These are phyloP conservation scores for Chroicocephalus ridibundus DNA, from an alignment of 2,113 vertebrate species.

Conservation along the genomic window DNA sequence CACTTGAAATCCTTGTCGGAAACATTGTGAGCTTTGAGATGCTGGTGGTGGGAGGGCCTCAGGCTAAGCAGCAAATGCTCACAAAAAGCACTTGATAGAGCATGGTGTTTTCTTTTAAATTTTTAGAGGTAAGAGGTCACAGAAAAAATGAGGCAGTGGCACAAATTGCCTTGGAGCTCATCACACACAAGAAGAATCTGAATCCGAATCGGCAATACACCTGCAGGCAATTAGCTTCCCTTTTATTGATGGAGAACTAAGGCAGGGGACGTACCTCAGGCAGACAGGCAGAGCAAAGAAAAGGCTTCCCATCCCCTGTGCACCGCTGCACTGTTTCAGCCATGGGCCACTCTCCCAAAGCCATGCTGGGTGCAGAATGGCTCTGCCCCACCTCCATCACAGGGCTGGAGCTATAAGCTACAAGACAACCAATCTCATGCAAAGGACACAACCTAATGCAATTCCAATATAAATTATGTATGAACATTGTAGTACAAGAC, in stretches of 20 bases:
- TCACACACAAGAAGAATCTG: background rate
- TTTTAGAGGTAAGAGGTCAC: background rate
- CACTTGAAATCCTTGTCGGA: background rate
- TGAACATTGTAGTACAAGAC: slow-evolving; percentile 9
- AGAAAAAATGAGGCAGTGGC: background rate
- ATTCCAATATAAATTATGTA: slow-evolving; percentile 24
- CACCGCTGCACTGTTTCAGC: background rate
- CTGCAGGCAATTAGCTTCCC: background rate
- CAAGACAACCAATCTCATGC: background rate
- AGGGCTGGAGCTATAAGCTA: background rate
- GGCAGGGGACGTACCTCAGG: background rate
- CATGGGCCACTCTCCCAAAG: background rate
- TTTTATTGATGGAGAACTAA: background rate
- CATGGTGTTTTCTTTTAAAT: background rate
- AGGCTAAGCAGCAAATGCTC: background rate
- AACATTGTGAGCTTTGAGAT: background rate
- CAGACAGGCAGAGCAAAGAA: background rate
- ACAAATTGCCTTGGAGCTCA: background rate
- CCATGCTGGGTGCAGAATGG: background rate
- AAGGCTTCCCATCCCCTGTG: background rate
- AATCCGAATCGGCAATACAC: background rate
- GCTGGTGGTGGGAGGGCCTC: background rate
- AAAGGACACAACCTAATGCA: slow-evolving; percentile 8
- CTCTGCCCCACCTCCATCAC: background rate
- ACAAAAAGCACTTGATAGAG: background rate